Evolutionary conservation across 2,797 vertebrate genomes (phyloP), one percentile per base, ranked within the genome.

Genomic region (Semotilus atromaculatus): DNA sequence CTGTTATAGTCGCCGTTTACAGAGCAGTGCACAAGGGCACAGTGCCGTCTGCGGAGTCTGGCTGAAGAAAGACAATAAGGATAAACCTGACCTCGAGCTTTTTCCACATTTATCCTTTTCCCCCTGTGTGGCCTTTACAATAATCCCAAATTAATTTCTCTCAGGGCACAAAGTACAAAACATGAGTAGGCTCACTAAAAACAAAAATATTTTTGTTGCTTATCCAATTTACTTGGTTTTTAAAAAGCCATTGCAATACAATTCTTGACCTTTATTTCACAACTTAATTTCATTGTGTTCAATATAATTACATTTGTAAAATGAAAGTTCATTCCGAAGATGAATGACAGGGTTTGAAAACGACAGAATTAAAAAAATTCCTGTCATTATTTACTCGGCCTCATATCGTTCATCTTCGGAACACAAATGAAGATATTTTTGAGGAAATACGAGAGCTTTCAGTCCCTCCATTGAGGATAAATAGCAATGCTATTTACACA

Each of bases 1-100:
- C 80, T 43, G 48, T 43, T 58, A 43, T 9, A 34, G 62, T 58
- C 8, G 2, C 31, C 62, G 58, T 83, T 83, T 84, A 84, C 66
- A 79, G 83, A 71, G 62, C n/a, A 79, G 83, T 2, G 29, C 66
- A 79, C 66, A 58, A 79, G 66, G 67, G 53, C 75, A 84, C 26
- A n/a, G 64, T 26, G 29, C 36, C 74, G 7, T 76, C 45, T 58
- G 45, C 58, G 48, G 19, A 70, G 75, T 53, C 19, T 2, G 21
- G 36, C 67, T 38, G 29, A 80, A 36, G 53, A 72, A 73, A 84
- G 48, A 70, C 48, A 78, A 51, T 68, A 67, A 67, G 60, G 18
- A 76, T n/a, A 60, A 84, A 23, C 51, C 40, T 85, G 83, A 84
- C 83, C 75, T 79, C 66, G 0, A 67, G 83, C 67, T 72, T 84